phyloP scores from a whole-genome alignment of 2,888 invertebrate species.

The Rhamphomyia laevipes region DNA sequence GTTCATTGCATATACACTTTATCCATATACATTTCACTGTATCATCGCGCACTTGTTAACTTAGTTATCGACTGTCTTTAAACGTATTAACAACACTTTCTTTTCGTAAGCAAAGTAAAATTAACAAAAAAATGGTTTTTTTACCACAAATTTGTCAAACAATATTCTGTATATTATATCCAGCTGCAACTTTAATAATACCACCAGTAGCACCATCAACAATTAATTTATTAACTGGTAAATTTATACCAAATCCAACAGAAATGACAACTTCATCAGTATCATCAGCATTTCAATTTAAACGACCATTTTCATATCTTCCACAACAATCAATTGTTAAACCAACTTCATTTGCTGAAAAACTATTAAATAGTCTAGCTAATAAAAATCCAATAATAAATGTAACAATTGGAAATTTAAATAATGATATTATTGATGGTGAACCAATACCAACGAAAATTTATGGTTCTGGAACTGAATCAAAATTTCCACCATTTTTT shows the following conservation, averaged over 20 bases:
- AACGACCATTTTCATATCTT: no score
- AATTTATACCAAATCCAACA: not conserved
- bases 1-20: no score
- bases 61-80: no score
- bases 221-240: no score
- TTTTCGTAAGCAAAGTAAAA: no score
- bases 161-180: constrained; percentile 7
- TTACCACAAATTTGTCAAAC: constrained; percentile 7
- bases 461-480: constrained; percentile 35
- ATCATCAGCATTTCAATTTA: no score
- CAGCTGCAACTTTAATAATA: not conserved
- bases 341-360: constrained; percentile 1
- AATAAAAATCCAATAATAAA: not conserved
- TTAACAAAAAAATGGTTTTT: constrained; percentile 3
- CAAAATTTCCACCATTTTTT: constrained; percentile 53
- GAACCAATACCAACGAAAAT: constrained; percentile 19
- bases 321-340: no score
- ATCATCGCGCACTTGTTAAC: no score
- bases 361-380: constrained; percentile 1
- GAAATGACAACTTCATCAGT: no score
- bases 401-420: not conserved
- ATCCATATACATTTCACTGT: no score
- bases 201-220: not conserved
- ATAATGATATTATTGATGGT: not conserved
- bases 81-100: no score